Conservation (phyloP, 2,113 vertebrate species). For the Tupaia chinensis region DNA sequence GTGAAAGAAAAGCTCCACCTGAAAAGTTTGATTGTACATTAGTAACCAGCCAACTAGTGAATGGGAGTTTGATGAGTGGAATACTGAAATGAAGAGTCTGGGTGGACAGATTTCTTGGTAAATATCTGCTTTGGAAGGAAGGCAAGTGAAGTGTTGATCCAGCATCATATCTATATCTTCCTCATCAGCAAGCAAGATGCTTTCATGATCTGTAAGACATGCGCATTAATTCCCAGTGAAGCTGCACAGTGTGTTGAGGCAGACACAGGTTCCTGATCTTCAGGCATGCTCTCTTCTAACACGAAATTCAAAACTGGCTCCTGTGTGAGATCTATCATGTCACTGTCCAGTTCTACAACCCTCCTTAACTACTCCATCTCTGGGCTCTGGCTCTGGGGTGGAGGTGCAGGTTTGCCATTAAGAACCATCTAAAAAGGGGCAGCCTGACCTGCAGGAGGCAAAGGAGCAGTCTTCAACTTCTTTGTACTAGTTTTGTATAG, state of each 20-base stretch:
- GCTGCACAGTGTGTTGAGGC: conserved; percentile 93
- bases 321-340: conserved; percentile 98
- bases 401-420: too few relatives aligned
- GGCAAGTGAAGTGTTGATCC: conserved; percentile 80
- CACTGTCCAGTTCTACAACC: conserved; percentile 94
- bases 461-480: too few relatives aligned
- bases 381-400: conserved; percentile 89
- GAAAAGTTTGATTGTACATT: conserved; percentile 88
- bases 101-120: conserved; percentile 90
- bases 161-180: conserved; percentile 91
- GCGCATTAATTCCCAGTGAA: conserved; percentile 94
- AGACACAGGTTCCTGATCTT: conserved; percentile 90
- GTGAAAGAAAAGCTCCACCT: conserved; percentile 74
- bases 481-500: too few relatives aligned
- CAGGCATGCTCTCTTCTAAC: conserved; percentile 79
- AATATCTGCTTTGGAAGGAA: conserved; percentile 81
- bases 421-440: too few relatives aligned
- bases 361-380: conserved; percentile 89
- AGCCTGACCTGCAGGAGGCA: too few relatives aligned
- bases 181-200: conserved; percentile 95
- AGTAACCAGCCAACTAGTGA: conserved; percentile 90
- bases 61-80: conserved; percentile 84
- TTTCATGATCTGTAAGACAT: conserved; percentile 98
- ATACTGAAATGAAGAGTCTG: conserved; percentile 86
- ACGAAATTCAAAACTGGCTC: conserved; percentile 87